Evolutionary conservation across 1,140 invertebrate species (phyloP), one percentile per base, ranked within the genome.

Genomic region (Bacillus rossius): DNA sequence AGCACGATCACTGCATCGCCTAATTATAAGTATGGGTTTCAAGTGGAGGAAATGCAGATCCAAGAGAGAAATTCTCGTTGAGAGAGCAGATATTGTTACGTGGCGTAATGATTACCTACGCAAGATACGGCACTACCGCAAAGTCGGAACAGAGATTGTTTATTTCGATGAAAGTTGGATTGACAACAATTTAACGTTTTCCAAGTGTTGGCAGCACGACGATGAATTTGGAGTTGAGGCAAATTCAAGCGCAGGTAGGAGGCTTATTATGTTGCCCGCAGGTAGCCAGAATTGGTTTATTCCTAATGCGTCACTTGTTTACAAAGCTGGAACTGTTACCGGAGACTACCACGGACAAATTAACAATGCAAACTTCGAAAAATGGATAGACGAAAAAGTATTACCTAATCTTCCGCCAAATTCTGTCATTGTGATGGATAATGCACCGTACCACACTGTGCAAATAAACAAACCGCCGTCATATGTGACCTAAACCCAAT

Each of bases 391-490:
- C 8, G 47, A 59, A 1, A 55, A 51, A 19, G 14, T 62, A 16
- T 45, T 67, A 4, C 55, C 47, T 8, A 53, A 56, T 8, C 14
- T 65, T 2, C 37, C 40, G 16, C 13, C 29, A 8, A 49, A 59
- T 19, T 40, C 48, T 22, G 51, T 63, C n/a, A 59, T 61, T 26
- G 63, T 66, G 2, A 59, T 60, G 53, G 65, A 66, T 49, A 66
- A 60, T 38, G 63, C 65, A 3, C 51, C 61, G 7, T 66, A 66
- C 23, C 63, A 66, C 29, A 53, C 47, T 2, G 42, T 50, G 19
- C 26, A 61, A 29, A 13, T 52, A 16, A 42, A 61, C 10, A 55
- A 61, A 51, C 14, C 42, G 3, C 53, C 25, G 22, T 37, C 29
- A 61, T 63, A 25, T 65, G 61, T 45, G 37, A 63, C 22, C 29